phyloP scores from a whole-genome alignment of 2,113 vertebrate genomes.

The Dipodomys merriami region DNA sequence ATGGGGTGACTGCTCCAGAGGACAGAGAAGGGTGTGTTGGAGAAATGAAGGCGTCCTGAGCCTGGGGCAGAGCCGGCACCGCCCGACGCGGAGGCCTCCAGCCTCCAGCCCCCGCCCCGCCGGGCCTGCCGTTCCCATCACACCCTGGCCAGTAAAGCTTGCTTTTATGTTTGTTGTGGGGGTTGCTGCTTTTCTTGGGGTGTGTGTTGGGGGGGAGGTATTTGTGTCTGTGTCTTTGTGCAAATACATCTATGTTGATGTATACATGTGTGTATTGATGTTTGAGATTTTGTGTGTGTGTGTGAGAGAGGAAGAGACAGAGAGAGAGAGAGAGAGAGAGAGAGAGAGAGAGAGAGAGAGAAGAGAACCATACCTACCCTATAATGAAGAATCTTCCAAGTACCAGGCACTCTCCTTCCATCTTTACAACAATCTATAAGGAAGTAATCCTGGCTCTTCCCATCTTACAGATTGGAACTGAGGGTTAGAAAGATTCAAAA shows the following conservation, averaged over 20 bases:
- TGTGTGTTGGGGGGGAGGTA: background rate
- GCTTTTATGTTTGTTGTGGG: conserved; percentile 67
- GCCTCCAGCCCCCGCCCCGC: conserved; percentile 66
- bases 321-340: too few relatives aligned
- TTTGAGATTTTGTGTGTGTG: background rate
- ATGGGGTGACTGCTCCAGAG: conserved; percentile 64
- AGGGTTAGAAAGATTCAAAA: background rate
- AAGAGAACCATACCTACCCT: background rate
- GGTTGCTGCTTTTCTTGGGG: conserved; percentile 64
- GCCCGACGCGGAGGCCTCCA: conserved; percentile 73
- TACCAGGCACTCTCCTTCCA: background rate
- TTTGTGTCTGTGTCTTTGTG: conserved; percentile 53
- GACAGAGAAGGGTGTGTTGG: conserved; percentile 56
- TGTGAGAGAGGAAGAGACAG: too few relatives aligned
- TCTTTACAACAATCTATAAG: background rate
- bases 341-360: too few relatives aligned
- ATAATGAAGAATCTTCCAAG: background rate
- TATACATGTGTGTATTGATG: background rate
- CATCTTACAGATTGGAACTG: background rate
- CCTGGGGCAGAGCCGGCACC: conserved; percentile 66
- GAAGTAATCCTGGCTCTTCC: background rate
- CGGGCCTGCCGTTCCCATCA: conserved; percentile 73
- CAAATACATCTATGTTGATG: conserved; percentile 51
- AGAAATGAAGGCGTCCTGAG: conserved; percentile 66
- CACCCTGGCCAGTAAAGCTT: conserved; percentile 80